phyloP scores from a whole-genome alignment of 2,113 vertebrate species.

The Colossoma macropomum region DNA sequence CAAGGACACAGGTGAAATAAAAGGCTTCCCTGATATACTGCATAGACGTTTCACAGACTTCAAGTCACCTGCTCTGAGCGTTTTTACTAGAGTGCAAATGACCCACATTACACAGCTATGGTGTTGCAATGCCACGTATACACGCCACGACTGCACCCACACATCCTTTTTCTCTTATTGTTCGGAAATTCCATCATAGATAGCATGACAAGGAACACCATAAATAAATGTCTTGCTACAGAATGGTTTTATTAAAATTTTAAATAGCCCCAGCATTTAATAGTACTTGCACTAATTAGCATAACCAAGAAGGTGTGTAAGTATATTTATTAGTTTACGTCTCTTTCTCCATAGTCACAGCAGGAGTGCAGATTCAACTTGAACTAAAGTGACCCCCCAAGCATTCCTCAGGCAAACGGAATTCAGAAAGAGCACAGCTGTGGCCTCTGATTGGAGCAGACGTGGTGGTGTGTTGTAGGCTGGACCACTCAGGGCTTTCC shows the following conservation, averaged over 20 bases:
- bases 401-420: conserved; percentile 57
- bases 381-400: conserved; percentile 74
- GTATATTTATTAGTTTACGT: background rate
- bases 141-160: background rate
- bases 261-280: background rate
- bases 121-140: background rate
- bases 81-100: background rate
- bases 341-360: background rate
- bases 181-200: background rate
- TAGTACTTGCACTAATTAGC: background rate
- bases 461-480: conserved; percentile 77
- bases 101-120: background rate
- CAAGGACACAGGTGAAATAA: background rate
- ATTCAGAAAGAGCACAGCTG: background rate
- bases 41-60: too few relatives aligned
- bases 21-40: too few relatives aligned
- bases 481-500: conserved; percentile 65
- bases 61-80: too few relatives aligned
- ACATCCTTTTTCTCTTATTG: background rate
- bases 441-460: conserved; percentile 68
- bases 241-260: background rate
- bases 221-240: background rate
- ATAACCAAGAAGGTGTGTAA: background rate
- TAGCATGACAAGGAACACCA: background rate
- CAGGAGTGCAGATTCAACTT: conserved; percentile 16